A percentile compares a stretch with the other conserved stretches of the same genome.
Evolutionary conservation across 2,888 invertebrate species (phyloP).

Genomic region (Synergus gifuensis): DNA sequence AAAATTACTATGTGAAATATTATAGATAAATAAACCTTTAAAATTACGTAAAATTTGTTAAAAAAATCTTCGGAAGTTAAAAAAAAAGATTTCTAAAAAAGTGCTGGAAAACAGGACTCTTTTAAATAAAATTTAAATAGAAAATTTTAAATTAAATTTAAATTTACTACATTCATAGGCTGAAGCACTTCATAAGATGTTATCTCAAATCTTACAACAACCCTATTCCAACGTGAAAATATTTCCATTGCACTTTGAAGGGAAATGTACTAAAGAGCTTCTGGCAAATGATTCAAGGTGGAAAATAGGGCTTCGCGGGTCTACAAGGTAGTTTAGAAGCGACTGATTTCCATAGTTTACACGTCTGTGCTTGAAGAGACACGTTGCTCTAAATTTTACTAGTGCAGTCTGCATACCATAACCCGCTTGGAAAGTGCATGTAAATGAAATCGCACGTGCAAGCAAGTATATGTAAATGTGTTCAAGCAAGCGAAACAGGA

Average conservation of each 20-base stretch:
- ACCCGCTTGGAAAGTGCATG: not conserved
- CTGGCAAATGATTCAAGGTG: not conserved
- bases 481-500: constrained; percentile 13
- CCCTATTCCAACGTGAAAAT: not conserved
- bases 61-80: no score
- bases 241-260: not conserved
- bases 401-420: not conserved
- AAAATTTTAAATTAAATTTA: no score
- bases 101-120: no score
- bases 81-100: no score
- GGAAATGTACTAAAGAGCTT: not conserved
- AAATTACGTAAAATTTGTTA: no score
- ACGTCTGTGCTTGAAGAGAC: constrained; percentile 8
- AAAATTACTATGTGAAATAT: no score
- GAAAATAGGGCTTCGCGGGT: not conserved
- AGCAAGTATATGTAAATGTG: not conserved
- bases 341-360: constrained; percentile 15
- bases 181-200: no score
- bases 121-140: no score
- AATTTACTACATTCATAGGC: no score
- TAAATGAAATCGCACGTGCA: not conserved
- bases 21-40: no score
- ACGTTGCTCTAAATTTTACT: constrained; percentile 1
- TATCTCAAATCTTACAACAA: not conserved
- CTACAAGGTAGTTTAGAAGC: constrained; percentile 3